Conservation (phyloP, 2,888 invertebrate genomes). For the Hydriomena furcata region DNA sequence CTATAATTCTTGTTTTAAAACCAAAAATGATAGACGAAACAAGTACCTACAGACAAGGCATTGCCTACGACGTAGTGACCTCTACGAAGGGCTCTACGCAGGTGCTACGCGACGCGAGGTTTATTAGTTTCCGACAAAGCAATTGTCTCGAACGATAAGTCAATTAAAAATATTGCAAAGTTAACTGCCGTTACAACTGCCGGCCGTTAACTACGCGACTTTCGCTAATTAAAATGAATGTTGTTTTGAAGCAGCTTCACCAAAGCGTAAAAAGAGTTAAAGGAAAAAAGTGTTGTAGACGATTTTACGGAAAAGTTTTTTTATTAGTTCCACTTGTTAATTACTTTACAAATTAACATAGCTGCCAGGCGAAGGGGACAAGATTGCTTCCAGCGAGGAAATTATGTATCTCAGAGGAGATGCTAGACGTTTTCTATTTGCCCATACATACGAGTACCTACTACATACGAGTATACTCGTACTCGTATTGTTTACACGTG, state of each 20-base stretch:
- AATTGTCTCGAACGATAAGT: constrained; percentile 7
- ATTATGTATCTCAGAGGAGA: too few species aligned
- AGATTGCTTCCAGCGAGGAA: too few species aligned
- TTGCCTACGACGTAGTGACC: constrained; percentile 1
- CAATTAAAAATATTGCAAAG: constrained; percentile 9
- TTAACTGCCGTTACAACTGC: constrained; percentile 6
- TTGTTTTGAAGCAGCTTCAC: constrained; percentile 5
- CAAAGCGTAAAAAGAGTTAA: constrained; percentile 4
- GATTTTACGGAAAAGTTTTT: background rate
- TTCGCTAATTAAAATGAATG: constrained; percentile 18
- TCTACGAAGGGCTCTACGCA: constrained; percentile 7
- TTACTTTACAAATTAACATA: constrained; percentile 8
- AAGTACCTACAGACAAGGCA: too few species aligned
- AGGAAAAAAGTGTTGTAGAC: constrained; percentile 7
- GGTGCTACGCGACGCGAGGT: constrained; percentile 12
- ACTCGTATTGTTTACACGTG: too few species aligned
- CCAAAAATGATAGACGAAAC: too few species aligned
- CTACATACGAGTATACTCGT: too few species aligned
- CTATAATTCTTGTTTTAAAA: too few species aligned
- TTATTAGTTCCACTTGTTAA: constrained; percentile 3
- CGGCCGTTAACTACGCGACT: constrained; percentile 12
- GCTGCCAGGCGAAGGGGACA: background rate
- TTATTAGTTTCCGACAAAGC: constrained; percentile 1
- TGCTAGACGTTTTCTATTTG: too few species aligned
- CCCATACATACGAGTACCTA: too few species aligned